phyloP scores from a whole-genome alignment of 2,797 vertebrate species.

The Linurgus olivaceus region DNA sequence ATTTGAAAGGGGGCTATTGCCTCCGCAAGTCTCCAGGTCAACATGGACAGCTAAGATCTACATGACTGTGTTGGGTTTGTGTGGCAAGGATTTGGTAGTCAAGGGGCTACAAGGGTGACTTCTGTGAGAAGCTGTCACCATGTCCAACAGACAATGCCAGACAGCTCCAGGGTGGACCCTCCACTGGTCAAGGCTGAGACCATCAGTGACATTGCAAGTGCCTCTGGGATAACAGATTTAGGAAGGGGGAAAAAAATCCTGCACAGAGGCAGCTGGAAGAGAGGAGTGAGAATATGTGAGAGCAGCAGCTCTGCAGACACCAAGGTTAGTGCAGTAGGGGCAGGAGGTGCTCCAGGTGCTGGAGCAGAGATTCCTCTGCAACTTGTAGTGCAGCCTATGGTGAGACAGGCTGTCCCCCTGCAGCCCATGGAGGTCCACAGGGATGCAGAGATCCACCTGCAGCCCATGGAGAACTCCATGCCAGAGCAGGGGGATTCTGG shows the following conservation, averaged over 20 bases:
- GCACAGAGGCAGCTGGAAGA: background rate
- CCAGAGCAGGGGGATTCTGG: background rate
- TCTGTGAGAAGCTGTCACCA: background rate
- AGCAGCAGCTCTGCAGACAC: background rate
- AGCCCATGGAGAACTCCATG: background rate
- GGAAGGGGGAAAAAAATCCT: background rate
- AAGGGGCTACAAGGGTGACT: background rate
- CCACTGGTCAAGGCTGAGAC: background rate
- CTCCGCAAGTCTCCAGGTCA: background rate
- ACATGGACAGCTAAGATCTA: background rate
- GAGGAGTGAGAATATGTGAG: background rate
- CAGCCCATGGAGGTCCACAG: background rate
- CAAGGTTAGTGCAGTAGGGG: background rate
- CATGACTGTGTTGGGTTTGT: rapidly evolving
- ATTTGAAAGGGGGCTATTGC: background rate
- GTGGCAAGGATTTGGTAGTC: background rate
- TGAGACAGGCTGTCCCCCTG: background rate
- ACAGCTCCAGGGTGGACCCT: background rate
- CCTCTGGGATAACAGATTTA: background rate
- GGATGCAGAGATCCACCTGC: background rate
- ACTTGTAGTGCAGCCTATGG: rapidly evolving
- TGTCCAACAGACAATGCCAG: background rate
- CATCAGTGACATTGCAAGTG: background rate
- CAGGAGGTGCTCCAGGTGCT: background rate
- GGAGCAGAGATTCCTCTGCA: background rate